Evolutionary conservation across 1,140 invertebrate genomes (phyloP).

Genomic region (Drosophila watanabei): DNA sequence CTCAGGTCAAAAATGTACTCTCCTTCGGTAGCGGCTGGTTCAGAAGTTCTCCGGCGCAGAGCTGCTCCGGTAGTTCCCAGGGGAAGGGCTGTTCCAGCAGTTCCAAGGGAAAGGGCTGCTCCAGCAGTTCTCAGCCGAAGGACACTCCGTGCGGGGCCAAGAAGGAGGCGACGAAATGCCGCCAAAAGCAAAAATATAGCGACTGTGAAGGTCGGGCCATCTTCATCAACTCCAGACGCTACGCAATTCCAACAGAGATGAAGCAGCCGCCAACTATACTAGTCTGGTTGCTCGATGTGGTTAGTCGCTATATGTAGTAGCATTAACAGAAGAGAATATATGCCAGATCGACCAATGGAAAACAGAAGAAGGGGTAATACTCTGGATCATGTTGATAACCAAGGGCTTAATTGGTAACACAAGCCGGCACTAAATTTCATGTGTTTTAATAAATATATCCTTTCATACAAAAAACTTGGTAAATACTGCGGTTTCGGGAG

Average conservation of each 20-base stretch:
- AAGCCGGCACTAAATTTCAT: background rate
- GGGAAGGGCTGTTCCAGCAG: too few species aligned
- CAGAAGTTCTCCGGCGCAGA: background rate
- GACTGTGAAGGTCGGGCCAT: conserved; percentile 72
- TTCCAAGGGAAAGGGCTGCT: too few species aligned
- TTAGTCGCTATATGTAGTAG: conserved; percentile 9
- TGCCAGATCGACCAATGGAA: background rate
- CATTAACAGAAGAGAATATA: background rate
- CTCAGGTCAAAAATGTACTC: background rate
- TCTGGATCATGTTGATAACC: background rate
- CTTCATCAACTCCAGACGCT: conserved; percentile 54
- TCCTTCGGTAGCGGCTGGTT: background rate
- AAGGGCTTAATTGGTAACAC: background rate
- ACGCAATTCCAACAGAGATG: conserved; percentile 74
- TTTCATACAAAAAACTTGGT: background rate
- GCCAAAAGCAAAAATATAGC: conserved; percentile 15
- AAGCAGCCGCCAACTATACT: conserved; percentile 70
- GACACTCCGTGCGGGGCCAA: background rate
- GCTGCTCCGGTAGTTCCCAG: background rate
- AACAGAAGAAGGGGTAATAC: too few species aligned
- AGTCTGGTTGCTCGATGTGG: conserved; percentile 45
- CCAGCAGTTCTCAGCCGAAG: background rate
- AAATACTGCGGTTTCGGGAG: background rate
- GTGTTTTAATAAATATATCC: background rate
- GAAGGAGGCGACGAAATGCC: background rate